These are phyloP conservation scores for Eolophus roseicapilla DNA, from an alignment of 2,113 vertebrate species.

Conservation along the genomic window DNA sequence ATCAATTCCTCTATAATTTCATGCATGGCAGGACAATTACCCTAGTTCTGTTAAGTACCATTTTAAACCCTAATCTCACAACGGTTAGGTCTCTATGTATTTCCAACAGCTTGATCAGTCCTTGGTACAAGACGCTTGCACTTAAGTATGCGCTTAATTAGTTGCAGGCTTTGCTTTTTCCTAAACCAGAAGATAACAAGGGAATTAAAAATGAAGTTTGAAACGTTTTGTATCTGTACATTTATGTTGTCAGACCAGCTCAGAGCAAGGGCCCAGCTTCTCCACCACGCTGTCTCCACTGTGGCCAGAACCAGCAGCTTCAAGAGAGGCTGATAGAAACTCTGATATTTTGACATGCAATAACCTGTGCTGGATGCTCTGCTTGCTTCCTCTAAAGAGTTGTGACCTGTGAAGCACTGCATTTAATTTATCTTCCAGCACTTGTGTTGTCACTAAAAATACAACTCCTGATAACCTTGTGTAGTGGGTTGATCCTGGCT, in stretches of 20 bases:
- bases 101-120: background rate
- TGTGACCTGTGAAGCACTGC: background rate
- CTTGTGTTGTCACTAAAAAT: background rate
- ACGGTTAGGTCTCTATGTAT: background rate
- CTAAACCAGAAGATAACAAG: background rate
- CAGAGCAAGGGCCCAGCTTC: background rate
- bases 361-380: background rate
- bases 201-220: background rate
- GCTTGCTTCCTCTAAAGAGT: background rate
- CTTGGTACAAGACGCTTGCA: background rate
- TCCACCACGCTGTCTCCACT: accelerated
- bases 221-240: background rate
- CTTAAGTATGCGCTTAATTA: background rate
- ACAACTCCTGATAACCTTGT: background rate
- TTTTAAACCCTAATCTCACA: background rate
- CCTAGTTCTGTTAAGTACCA: background rate
- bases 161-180: background rate
- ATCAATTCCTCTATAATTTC: background rate
- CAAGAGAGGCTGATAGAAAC: background rate
- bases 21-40: background rate
- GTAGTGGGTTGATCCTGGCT: background rate
- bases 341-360: background rate
- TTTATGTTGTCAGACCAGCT: background rate
- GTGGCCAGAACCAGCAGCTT: background rate
- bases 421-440: background rate